Base-by-base conservation (phyloP, 2,888 invertebrate species). In the Cyclophora albipunctata region DNA sequence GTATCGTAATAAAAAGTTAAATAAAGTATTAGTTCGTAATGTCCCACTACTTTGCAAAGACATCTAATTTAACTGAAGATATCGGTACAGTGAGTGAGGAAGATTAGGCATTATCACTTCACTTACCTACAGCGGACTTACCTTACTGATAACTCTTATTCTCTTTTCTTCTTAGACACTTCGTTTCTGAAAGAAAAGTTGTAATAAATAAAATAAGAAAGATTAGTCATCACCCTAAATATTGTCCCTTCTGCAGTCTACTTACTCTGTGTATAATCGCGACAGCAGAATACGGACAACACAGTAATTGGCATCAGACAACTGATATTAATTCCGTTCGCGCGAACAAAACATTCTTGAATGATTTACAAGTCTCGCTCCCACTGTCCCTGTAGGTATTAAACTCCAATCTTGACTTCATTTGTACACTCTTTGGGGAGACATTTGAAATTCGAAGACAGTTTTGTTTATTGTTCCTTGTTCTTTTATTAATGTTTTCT, bases 241-340 rank as follows among this genome's bases (percentile, higher is more conserved):
- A 20, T 34, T 49, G 54, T 50, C 58, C 1, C 53, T 1, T 69
- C 69, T 75, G 48, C 35, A 4, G 6, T 43, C 51, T 45, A 5
- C 3, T 35, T 68, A 67, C 35, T 83, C 81, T 78, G 60, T 77
- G 75, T 7, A 53, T 61, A 70, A 71, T 74, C 67, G 64, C 57
- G 58, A 51, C 57, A 57, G 68, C 84, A 83, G 81, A 84, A 84
- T 85, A 84, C 84, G 69, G 75, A 69, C 79, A 78, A 71, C 75
- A 68, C 63, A 72, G 81, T 85, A 85, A 86, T 86, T 84, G 85
- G 70, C 65, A 63, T 61, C 67, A 83, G 79, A 81, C 82, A 84
- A 84, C 77, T 75, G 82, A 78, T 86, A 87, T 85, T 81, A 82
- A 81, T 81, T 78, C 67, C 71, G 71, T 73, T 76, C 72, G 69